Percentiles rank a stretch among this genome's conserved stretches.
These are phyloP conservation scores for Myopa testacea DNA, from an alignment of 2,888 invertebrate genomes.

Conservation along the genomic window DNA sequence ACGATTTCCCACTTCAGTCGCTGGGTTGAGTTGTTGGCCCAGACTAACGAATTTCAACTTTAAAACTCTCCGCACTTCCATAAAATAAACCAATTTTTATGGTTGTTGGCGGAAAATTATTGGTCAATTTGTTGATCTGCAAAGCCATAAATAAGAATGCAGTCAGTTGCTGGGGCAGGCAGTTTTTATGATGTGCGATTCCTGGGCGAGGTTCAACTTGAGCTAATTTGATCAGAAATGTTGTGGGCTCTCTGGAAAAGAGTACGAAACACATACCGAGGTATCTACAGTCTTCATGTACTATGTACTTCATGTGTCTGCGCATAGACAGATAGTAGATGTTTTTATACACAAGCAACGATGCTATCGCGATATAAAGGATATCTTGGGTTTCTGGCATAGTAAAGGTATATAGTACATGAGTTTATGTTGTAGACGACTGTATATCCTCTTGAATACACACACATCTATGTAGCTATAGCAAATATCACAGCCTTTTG, in stretches of 20 bases:
- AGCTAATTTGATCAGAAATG: conserved; percentile 18
- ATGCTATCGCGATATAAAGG: too few species aligned
- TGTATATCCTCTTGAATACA: too few species aligned
- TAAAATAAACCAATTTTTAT: conserved; percentile 59
- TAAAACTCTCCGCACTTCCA: conserved; percentile 61
- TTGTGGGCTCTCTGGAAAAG: background rate
- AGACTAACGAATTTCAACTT: conserved; percentile 58
- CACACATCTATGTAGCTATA: too few species aligned
- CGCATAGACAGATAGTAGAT: too few species aligned
- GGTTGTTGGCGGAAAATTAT: conserved; percentile 59
- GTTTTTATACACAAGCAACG: too few species aligned
- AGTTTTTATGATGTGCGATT: conserved; percentile 31
- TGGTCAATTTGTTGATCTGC: conserved; percentile 68
- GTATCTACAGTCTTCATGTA: background rate
- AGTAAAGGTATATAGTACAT: too few species aligned
- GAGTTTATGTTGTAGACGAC: too few species aligned
- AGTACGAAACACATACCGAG: background rate
- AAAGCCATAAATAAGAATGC: conserved; percentile 66
- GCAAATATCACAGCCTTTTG: too few species aligned
- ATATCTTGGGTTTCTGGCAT: too few species aligned
- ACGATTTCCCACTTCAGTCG: background rate
- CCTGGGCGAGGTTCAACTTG: conserved; percentile 6
- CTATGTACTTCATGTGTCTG: background rate
- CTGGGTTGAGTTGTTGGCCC: conserved; percentile 23
- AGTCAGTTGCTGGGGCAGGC: background rate